phyloP scores from a whole-genome alignment of 2,113 vertebrate genomes.

The Lethenteron camtschaticum region DNA sequence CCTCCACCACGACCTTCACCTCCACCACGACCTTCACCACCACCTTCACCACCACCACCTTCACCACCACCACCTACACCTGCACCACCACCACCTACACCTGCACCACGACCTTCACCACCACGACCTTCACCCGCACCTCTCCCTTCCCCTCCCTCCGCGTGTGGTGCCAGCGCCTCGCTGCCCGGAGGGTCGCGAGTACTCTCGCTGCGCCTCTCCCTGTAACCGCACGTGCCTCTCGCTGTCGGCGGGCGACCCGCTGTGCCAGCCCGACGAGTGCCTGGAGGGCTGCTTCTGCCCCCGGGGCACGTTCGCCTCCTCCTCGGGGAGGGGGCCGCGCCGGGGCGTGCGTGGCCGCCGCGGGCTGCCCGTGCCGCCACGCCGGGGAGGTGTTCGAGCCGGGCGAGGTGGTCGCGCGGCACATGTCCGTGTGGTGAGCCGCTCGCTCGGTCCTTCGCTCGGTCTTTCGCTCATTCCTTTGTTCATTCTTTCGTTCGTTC shows the following conservation, averaged over 20 bases:
- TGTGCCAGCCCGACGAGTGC: constrained; percentile 29
- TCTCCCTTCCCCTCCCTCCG: not conserved
- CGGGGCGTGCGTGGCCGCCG: constrained; percentile 34
- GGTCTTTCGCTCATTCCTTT: no score
- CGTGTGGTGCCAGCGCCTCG: not conserved
- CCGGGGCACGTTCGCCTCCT: constrained; percentile 34
- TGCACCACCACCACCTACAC: no score
- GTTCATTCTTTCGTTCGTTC: no score
- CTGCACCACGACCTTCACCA: no score
- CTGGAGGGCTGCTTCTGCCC: constrained; percentile 82
- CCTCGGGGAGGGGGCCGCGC: constrained; percentile 18
- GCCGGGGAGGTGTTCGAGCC: constrained; percentile 78
- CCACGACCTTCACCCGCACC: not conserved
- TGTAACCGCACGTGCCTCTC: constrained; percentile 65
- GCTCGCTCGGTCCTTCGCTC: no score
- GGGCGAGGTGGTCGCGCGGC: constrained; percentile 53
- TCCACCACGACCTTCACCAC: no score
- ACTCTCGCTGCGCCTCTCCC: constrained; percentile 25
- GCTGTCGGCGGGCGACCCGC: constrained; percentile 39
- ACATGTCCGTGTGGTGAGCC: constrained; percentile 56
- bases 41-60: no score
- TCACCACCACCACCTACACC: no score
- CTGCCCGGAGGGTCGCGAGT: not conserved
- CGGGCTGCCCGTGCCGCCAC: constrained; percentile 57
- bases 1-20: no score